phyloP scores from a whole-genome alignment of 1,140 invertebrate species.

The Calosoma granatense region DNA sequence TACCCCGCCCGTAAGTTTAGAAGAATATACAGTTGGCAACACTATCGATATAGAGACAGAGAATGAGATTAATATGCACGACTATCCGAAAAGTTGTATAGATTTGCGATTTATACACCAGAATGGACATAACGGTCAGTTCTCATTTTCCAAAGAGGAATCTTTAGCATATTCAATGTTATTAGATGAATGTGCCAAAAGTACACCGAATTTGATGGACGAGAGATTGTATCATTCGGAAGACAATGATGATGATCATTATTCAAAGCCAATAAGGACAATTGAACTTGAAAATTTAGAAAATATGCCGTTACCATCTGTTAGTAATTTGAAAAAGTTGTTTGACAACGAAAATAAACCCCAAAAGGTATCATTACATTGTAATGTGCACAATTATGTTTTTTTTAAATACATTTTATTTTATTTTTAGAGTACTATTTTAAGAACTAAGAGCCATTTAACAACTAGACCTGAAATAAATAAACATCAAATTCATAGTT shows the following conservation, averaged over 20 bases:
- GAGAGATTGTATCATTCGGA: neutral
- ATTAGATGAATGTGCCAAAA: neutral
- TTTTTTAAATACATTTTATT: neutral
- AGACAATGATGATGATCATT: neutral
- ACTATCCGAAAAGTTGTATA: neutral
- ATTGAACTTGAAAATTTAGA: neutral
- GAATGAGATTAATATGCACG: neutral
- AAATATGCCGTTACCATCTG: constrained; percentile 1
- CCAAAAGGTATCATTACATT: neutral
- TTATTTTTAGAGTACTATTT: neutral
- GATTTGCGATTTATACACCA: neutral
- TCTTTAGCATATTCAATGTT: too few species aligned
- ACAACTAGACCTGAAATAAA: neutral
- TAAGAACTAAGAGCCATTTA: neutral
- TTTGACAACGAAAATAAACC: constrained; percentile 12
- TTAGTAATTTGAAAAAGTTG: constrained; percentile 14
- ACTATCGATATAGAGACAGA: too few species aligned
- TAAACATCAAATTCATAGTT: constrained; percentile 53
- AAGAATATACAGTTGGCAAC: too few species aligned
- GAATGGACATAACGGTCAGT: too few species aligned
- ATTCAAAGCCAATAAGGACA: neutral
- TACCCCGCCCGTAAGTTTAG: too few species aligned
- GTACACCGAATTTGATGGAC: neutral
- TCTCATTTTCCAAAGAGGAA: neutral
- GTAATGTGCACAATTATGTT: neutral